These are phyloP conservation scores for Antheraea assamensis DNA, from an alignment of 2,888 invertebrate genomes.

Conservation along the genomic window DNA sequence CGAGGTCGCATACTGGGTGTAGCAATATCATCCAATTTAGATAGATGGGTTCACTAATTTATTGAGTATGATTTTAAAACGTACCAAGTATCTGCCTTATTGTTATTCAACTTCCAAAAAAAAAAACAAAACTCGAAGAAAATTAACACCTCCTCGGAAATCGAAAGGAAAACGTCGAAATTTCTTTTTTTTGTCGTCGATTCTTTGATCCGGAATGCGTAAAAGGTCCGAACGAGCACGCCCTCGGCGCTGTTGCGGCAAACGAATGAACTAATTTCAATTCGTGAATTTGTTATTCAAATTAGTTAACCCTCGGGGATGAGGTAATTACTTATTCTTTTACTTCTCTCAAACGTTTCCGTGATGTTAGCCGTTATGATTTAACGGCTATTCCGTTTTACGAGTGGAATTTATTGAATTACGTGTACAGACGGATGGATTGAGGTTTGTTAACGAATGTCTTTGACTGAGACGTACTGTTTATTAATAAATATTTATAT, in stretches of 20 bases:
- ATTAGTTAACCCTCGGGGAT: constrained; percentile 27
- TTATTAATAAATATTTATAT: too few relatives aligned
- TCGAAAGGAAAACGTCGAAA: constrained; percentile 10
- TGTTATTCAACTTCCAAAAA: neutral
- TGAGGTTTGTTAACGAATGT: neutral
- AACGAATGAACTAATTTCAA: constrained; percentile 27
- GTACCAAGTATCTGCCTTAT: too few relatives aligned
- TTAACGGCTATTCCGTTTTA: constrained; percentile 8
- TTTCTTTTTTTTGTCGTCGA: constrained; percentile 1
- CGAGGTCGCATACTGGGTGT: too few relatives aligned
- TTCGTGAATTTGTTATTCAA: constrained; percentile 38
- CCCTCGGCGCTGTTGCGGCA: constrained; percentile 23
- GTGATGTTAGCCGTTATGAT: constrained; percentile 15
- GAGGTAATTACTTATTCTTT: constrained; percentile 24
- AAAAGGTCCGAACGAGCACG: constrained; percentile 7
- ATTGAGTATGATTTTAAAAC: too few relatives aligned
- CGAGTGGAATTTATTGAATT: neutral
- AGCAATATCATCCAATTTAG: too few relatives aligned
- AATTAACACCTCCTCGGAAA: constrained; percentile 7
- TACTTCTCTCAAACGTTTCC: constrained; percentile 12
- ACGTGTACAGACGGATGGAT: neutral
- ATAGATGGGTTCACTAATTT: too few relatives aligned
- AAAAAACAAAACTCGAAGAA: neutral
- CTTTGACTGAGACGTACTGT: neutral
- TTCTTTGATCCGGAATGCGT: constrained; percentile 15